Evolutionary conservation across 2,888 invertebrate species (phyloP).

Genomic region (Drosophila maculinotata): DNA sequence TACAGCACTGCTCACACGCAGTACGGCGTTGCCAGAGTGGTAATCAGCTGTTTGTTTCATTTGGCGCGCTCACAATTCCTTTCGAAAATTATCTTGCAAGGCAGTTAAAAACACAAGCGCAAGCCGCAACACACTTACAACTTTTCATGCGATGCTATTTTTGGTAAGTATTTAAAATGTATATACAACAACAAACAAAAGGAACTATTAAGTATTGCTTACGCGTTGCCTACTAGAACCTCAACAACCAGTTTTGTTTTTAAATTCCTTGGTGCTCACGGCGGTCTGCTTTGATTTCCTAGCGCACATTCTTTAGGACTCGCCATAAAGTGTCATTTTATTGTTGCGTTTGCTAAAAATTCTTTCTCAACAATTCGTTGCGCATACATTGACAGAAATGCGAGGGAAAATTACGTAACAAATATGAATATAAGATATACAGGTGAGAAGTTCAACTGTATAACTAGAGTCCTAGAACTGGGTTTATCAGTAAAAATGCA

Average conservation of each 20-base stretch:
- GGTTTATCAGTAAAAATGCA: neutral
- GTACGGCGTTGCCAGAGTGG: conserved; percentile 34
- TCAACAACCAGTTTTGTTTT: neutral
- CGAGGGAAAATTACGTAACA: too few relatives aligned
- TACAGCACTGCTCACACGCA: conserved; percentile 28
- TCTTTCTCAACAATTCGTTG: conserved; percentile 26
- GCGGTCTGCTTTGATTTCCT: neutral
- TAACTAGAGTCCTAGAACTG: too few relatives aligned
- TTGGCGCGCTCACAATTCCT: conserved; percentile 36
- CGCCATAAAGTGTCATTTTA: conserved; percentile 33
- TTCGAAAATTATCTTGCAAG: conserved; percentile 12
- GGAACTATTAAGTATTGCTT: neutral
- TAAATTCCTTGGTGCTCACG: neutral
- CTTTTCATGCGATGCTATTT: conserved; percentile 2
- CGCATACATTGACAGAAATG: conserved; percentile 15
- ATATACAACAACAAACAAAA: conserved; percentile 5
- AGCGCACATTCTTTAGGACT: conserved; percentile 45
- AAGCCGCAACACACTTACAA: conserved; percentile 11
- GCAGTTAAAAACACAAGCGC: conserved; percentile 7
- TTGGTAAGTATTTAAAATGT: conserved; percentile 17
- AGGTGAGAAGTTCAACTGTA: too few relatives aligned
- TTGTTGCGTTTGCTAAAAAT: conserved; percentile 10
- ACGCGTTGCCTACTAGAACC: conserved; percentile 30
- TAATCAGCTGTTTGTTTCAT: conserved; percentile 33
- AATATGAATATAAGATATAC: too few relatives aligned